Evolutionary conservation across 2,888 invertebrate genomes (phyloP), one percentile per base, ranked within the genome.

Genomic region (Archips crataeganus): DNA sequence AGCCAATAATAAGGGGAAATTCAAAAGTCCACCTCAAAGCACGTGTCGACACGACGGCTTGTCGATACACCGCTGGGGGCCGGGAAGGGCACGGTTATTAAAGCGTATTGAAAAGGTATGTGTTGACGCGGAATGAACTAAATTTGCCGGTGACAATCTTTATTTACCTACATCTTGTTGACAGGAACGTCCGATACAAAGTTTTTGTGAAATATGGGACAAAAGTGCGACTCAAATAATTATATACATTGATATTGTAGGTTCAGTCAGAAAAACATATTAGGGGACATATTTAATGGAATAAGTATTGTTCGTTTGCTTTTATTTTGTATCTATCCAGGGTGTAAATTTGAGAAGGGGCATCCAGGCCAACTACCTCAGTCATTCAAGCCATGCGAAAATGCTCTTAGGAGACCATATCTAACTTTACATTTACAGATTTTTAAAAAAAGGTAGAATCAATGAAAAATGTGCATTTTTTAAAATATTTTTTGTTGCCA

Each of bases 131-230:
- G 51, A 64, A 64, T 60, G 60, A 69, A 69, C 49, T 64, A 67
- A 39, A 59, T 15, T 54, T 62, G 66, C 34, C 42, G 54, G 51
- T 66, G 62, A 67, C 67, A 72, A 59, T 51, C 60, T 74, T 64
- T 74, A 74, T 74, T 65, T 65, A 70, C 74, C 74, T 64, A 49
- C 49, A 64, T 74, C 69, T 54, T 64, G 64, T 15, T 47, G 69
- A 69, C 68, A 49, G 63, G 36, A 9, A n/a, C 69, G 57, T 68
- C 65, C 15, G 51, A 65, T 23, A 54, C 9, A 23, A 6, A 23
- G 15, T 54, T 54, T 15, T 54, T 15, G 54, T 23, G 23, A 54
- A 23, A 54, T 15, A 54, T 23, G 23, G 15, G 23, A 4, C 15
- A 54, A 54, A 54, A 54, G 15, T 1, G 23, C 15, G 11, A 45